These are phyloP conservation scores for Phylloscopus collybita DNA, from an alignment of 2,797 vertebrate genomes.

Conservation along the genomic window DNA sequence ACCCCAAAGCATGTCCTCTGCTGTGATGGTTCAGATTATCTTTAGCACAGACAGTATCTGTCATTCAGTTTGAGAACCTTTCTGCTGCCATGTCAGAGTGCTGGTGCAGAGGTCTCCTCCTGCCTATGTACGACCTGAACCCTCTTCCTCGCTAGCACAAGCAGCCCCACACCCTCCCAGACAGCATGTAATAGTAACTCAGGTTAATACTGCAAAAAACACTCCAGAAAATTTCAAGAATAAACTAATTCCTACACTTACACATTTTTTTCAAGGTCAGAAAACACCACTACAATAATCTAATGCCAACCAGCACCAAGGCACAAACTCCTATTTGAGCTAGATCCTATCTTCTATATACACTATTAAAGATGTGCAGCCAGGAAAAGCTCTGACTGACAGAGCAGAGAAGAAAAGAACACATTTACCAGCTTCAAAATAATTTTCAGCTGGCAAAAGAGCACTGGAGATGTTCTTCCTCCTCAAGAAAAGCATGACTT, in stretches of 20 bases:
- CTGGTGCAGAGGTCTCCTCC: neutral
- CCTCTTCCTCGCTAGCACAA: neutral
- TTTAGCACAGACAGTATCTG: neutral
- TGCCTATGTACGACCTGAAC: neutral
- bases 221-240: neutral
- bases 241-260: neutral
- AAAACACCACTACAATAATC: neutral
- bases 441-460: neutral
- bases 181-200: neutral
- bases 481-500: neutral
- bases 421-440: neutral
- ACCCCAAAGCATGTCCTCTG: neutral
- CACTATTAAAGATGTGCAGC: neutral
- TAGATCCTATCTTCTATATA: neutral
- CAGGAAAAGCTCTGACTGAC: neutral
- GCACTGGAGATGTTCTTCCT: neutral
- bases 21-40: neutral
- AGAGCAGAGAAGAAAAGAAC: neutral
- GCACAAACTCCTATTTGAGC: neutral
- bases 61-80: neutral
- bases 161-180: neutral
- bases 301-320: neutral
- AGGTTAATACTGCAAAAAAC: neutral
- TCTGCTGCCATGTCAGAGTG: fast-evolving
- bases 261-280: neutral